Base-by-base conservation (phyloP, 2,797 vertebrate species). In the Takifugu rubripes region DNA sequence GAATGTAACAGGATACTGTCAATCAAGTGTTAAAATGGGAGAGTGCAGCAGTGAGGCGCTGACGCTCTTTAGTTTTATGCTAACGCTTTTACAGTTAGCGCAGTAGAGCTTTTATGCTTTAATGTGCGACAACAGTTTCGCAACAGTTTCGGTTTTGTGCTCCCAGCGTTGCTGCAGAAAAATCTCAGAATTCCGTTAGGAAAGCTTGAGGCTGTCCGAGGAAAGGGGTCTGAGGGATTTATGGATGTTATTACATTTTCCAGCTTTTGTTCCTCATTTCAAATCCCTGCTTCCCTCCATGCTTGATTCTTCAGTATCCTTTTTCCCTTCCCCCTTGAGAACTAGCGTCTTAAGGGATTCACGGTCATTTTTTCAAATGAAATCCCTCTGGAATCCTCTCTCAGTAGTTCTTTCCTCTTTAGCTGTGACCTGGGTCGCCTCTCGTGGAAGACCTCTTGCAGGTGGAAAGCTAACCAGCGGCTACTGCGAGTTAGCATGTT, bases 321-420 rank as follows among this genome's bases (percentile, higher is more conserved):
- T 47, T 16, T 40, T 51, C 49, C 61, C 25, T 57, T 59, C 59
- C 44, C 56, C 53, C 52, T 36, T 44, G 52, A 58, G 54, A 49
- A 36, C 33, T 49, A 9, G 0, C 24, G 45, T 54, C 58, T 59
- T 49, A 54, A 45, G 40, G 50, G 53, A 25, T 48, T 36, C 8
- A 33, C 33, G 7, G 33, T 6, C 33, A 12, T 40, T 40, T 40
- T 40, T 40, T 40, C 36, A 40, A 10, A 14, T 47, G 44, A 68
- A 55, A 73, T 70, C 53, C 52, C 55, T 17, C 24, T 25, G 25
- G 14, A 17, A 44, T 44, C n/a, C 43, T 17, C 1, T 66, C 59
- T 74, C 66, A 83, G 68, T 59, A 63, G 50, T 71, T 84, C 68
- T 84, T 85, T 86, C 77, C 58, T 53, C 68, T 44, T 54, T 62